A percentile compares a stretch with the other conserved stretches of the same genome.
These are phyloP conservation scores for Menidia beryllina DNA, from an alignment of 2,113 vertebrate species.

Conservation along the genomic window DNA sequence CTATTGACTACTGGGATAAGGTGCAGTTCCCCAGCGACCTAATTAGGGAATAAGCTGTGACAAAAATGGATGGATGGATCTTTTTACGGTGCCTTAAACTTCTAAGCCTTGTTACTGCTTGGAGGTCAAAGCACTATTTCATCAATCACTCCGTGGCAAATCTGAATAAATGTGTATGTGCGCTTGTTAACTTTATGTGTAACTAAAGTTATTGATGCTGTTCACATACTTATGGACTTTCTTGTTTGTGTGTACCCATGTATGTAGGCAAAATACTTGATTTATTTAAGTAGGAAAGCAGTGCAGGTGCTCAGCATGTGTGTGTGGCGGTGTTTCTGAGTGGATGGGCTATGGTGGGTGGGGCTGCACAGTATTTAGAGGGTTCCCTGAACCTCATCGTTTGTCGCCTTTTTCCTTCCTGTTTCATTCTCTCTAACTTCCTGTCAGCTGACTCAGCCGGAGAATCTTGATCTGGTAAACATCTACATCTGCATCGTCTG, in stretches of 20 bases:
- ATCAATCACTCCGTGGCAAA: not conserved
- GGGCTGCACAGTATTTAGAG: slow-evolving; percentile 57
- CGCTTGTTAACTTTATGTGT: too few species aligned
- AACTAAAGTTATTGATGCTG: not conserved
- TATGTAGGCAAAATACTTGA: slow-evolving; percentile 12
- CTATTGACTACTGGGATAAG: too few species aligned
- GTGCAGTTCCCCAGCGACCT: too few species aligned
- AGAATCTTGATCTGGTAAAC: slow-evolving; percentile 72
- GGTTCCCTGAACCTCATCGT: slow-evolving; percentile 74
- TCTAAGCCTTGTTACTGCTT: too few species aligned
- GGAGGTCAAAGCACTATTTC: not conserved
- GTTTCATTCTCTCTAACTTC: slow-evolving; percentile 72
- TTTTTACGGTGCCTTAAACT: too few species aligned
- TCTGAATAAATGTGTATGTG: slow-evolving; percentile 2
- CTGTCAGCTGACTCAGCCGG: slow-evolving; percentile 78
- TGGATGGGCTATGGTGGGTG: slow-evolving; percentile 43
- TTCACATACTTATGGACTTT: slow-evolving; percentile 18
- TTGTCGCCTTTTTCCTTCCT: slow-evolving; percentile 65
- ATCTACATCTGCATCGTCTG: slow-evolving; percentile 30
- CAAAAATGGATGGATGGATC: too few species aligned
- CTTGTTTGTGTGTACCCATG: not conserved
- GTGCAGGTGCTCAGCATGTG: not conserved
- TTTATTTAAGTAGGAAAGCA: slow-evolving; percentile 21
- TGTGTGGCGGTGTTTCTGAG: not conserved
- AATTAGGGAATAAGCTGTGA: too few species aligned